Base-by-base conservation (phyloP, 2,888 invertebrate species). In the Lasiommata megera region DNA sequence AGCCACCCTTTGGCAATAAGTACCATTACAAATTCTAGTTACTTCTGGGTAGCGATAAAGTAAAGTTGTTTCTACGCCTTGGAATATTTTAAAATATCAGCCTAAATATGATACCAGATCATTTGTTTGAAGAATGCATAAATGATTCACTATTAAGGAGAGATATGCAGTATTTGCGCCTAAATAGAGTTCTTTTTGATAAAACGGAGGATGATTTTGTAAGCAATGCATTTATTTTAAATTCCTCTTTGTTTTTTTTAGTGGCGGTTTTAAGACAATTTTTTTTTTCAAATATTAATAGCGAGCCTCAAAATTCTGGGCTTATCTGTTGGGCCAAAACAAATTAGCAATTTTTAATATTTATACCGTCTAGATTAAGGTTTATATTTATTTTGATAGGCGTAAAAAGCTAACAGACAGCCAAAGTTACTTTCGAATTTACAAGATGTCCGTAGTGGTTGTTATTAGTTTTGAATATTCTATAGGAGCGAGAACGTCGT, bases 401-500 rank as follows among this genome's bases (percentile, higher is more conserved):
- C n/a, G n/a, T n/a, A n/a, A n/a, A n/a, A n/a, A n/a, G n/a, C n/a
- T n/a, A n/a, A n/a, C n/a, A n/a, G n/a, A n/a, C n/a, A n/a, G n/a
- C n/a, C n/a, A n/a, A n/a, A n/a, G n/a, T n/a, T n/a, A n/a, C n/a
- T n/a, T n/a, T n/a, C n/a, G n/a, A n/a, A n/a, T n/a, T n/a, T n/a
- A n/a, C n/a, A n/a, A n/a, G n/a, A n/a, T n/a, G n/a, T n/a, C n/a
- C n/a, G n/a, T n/a, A n/a, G n/a, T n/a, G n/a, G n/a, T n/a, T n/a
- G n/a, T n/a, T n/a, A 1, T 6, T 31, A 31, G 7, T 6, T 31
- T 6, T n/a, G 37, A 37, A 7, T 23, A 17, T 43, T 16, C 37
- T 16, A 3, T 60, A 90, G 90, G 89, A 90, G 62, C 82, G 85
- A 67, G 88, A 89, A 38, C 85, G 87, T 62, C 84, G 93, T 43